A percentile compares a stretch with the other conserved stretches of the same genome.
phyloP scores from a whole-genome alignment of 2,797 vertebrate genomes.

The Etheostoma nigrum region DNA sequence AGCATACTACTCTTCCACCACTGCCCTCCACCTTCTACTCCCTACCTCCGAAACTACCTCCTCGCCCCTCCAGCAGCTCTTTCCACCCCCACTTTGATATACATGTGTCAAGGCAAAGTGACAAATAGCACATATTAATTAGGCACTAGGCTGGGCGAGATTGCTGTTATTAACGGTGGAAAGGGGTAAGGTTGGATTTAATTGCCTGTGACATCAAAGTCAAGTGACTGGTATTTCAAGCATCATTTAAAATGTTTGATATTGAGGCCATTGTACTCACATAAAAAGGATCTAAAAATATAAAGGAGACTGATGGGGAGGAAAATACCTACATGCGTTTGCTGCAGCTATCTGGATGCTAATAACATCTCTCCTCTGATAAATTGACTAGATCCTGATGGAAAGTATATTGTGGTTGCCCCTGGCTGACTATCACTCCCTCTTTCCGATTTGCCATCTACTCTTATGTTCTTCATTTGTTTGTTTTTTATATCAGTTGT shows the following conservation, averaged over 20 bases:
- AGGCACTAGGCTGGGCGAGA: slow-evolving; percentile 98
- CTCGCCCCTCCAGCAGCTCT: slow-evolving; percentile 69
- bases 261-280: slow-evolving; percentile 99
- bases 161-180: slow-evolving; percentile 99
- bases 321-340: slow-evolving; percentile 86
- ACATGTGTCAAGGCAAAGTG: slow-evolving; percentile 99
- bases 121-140: slow-evolving; percentile 99
- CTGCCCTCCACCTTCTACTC: slow-evolving; percentile 66
- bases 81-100: slow-evolving; percentile 92
- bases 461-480: slow-evolving; percentile 63
- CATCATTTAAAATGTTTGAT: slow-evolving; percentile 99
- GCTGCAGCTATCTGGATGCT: slow-evolving; percentile 88
- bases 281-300: slow-evolving; percentile 99
- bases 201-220: slow-evolving; percentile 99
- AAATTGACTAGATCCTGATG: slow-evolving; percentile 87
- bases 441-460: slow-evolving; percentile 67
- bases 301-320: slow-evolving; percentile 95
- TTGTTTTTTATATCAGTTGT: slow-evolving; percentile 70
- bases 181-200: slow-evolving; percentile 99
- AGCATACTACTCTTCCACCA: slow-evolving; percentile 68
- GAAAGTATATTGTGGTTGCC: slow-evolving; percentile 80
- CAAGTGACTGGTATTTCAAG: slow-evolving; percentile 99
- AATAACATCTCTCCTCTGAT: slow-evolving; percentile 84
- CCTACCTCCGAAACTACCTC: slow-evolving; percentile 46
- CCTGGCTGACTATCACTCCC: slow-evolving; percentile 79